Evolutionary conservation across 2,888 invertebrate species (phyloP).

Genomic region (Dasypolia templi): DNA sequence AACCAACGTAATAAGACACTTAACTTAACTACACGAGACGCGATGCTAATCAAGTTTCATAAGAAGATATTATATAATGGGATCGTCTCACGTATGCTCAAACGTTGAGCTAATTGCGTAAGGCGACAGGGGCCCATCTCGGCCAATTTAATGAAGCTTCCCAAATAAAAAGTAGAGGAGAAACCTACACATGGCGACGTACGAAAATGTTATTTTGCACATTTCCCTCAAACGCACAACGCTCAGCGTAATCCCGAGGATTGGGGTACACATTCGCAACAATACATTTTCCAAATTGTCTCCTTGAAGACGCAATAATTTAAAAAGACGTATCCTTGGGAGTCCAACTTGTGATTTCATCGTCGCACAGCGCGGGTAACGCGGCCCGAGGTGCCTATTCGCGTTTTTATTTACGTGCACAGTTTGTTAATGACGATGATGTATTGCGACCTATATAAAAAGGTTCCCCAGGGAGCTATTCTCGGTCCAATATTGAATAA

Average conservation of each 20-base stretch:
- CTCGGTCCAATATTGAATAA: constrained; percentile 44
- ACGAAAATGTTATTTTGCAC: constrained; percentile 80
- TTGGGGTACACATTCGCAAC: constrained; percentile 76
- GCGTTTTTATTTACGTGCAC: constrained; percentile 63
- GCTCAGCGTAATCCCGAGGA: constrained; percentile 79
- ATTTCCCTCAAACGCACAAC: constrained; percentile 77
- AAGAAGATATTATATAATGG: constrained; percentile 46
- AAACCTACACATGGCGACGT: constrained; percentile 69
- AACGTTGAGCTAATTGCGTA: constrained; percentile 67
- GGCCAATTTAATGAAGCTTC: constrained; percentile 67
- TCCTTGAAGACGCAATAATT: constrained; percentile 85
- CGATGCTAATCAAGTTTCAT: constrained; percentile 58
- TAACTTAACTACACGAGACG: no score
- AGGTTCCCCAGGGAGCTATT: constrained; percentile 51
- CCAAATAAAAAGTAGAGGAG: constrained; percentile 66
- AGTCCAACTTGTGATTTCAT: constrained; percentile 69
- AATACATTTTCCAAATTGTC: constrained; percentile 87
- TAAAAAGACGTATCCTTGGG: constrained; percentile 75
- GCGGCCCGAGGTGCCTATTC: constrained; percentile 67
- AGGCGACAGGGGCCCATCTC: constrained; percentile 54
- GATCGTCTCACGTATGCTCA: constrained; percentile 49
- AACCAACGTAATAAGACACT: not conserved
- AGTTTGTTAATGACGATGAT: constrained; percentile 67
- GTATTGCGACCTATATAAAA: constrained; percentile 65
- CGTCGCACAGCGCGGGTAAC: constrained; percentile 64